Base-by-base conservation (phyloP, 2,888 invertebrate genomes). In the Yponomeuta cagnagella region DNA sequence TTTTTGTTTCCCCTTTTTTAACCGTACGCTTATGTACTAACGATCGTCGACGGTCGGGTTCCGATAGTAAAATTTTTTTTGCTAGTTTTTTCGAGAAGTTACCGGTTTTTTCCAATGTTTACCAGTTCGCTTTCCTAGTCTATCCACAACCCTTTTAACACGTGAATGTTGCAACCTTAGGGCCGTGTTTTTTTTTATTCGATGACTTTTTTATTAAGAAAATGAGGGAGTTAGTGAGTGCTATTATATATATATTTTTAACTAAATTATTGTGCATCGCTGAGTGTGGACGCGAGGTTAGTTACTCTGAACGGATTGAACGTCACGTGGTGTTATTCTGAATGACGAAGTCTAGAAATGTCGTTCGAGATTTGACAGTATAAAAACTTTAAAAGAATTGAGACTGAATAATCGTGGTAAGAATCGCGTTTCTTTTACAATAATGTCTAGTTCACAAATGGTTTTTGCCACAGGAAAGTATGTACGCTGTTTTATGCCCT, bases 11-110 rank as follows among this genome's bases (percentile, higher is more conserved):
- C 64, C 83, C 12, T 52, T 52, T 52, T 52, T 58, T 90, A 89
- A 90, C 88, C 87, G 89, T 89, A 87, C 88, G 90, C 91, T 91
- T 90, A 23, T 23, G 80, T 87, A 90, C 89, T 90, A 91, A 91
- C 86, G 86, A 80, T 74, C 74, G 85, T 81, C 84, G 85, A 63
- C 83, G 82, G 80, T 79, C 88, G 86, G 84, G 88, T 79, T 74
- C 78, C 77, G 6, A 66, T 66, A 12, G 12, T 58, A 12, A 12
- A 12, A 12, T 15, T 15, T 12, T 15, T 15, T 58, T 58, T 58
- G 15, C 15, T 58, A 58, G 52, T 58, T 58, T 58, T 58, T 58
- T 58, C 52, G 15, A 58, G 1, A 63, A n/a, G 48, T 69, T 77
- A 79, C 75, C 76, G 77, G 77, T 78, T 79, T 78, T 43, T 78